Base-by-base conservation (phyloP, 2,113 vertebrate genomes). In the Proterorhinus semilunaris region DNA sequence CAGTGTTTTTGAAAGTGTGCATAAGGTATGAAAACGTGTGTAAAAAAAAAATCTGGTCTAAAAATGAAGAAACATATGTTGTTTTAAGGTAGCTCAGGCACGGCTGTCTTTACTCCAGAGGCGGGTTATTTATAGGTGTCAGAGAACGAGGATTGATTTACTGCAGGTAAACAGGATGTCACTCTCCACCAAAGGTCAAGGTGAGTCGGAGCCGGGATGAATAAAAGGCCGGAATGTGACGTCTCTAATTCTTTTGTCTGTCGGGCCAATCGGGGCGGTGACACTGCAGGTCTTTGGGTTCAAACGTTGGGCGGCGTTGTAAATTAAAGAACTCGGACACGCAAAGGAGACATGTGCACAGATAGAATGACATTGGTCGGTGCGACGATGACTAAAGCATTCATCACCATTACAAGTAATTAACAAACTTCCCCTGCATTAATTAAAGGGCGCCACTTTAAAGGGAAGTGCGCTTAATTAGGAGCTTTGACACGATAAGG, bases 401-500 rank as follows among this genome's bases (percentile, higher is more conserved):
- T 91, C 78, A 90, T 92, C 90, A 87, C 81, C 65, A 89, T 91
- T 91, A 91, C 78, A 74, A 69, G 81, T 88, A 85, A 91, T 91
- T 90, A 91, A 91, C 88, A 89, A 89, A 90, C 83, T 87, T 88
- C 85, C 65, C 59, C 50, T 2, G 87, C 74, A 81, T 91, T 91
- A 91, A 90, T 91, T 86, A 91, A 88, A 75, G 77, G 69, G 71
- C 53, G 58, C 72, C 76, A 86, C 88, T 91, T 91, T 85, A 88
- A 90, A 83, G 81, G 76, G 85, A 88, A 88, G 69, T 78, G 87
- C 1, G 62, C 88, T 81, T 90, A 92, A 90, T 91, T 91, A 94
- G 92, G 86, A 90, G 87, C 17, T 88, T 84, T 91, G 93, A 89
- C 78, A 92, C 88, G 93, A 92, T 87, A 91, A 87, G 89, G 89